Evolutionary conservation across 2,797 vertebrate species (phyloP).

Genomic region (Merluccius polli): DNA sequence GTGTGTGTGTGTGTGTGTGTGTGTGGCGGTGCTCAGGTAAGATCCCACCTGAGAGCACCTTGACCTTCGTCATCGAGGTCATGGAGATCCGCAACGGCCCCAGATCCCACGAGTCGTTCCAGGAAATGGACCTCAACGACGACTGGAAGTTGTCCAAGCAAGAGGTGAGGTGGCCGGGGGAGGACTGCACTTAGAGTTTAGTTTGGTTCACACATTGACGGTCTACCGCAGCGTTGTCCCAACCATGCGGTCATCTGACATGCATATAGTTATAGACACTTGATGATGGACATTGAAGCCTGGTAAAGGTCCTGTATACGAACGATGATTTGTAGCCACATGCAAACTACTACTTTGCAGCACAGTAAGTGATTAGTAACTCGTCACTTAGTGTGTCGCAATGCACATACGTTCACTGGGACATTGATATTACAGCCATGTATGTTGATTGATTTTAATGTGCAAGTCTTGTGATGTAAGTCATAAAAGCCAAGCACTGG

Average conservation of each 20-base stretch:
- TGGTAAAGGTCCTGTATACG: too few species aligned
- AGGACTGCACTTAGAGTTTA: neutral
- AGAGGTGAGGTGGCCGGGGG: conserved; percentile 72
- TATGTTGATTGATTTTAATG: neutral
- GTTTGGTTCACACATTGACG: too few species aligned
- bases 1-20: neutral
- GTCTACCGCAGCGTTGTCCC: too few species aligned
- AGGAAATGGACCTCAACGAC: conserved; percentile 97
- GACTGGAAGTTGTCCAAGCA: conserved; percentile 93
- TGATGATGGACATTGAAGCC: too few species aligned
- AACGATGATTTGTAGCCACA: too few species aligned
- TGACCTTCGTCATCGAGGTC: conserved; percentile 90
- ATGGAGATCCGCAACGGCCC: conserved; percentile 95
- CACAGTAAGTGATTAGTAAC: too few species aligned
- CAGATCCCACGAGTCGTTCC: conserved; percentile 94
- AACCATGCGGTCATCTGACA: too few species aligned
- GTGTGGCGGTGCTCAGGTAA: conserved; percentile 73
- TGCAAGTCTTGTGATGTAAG: neutral
- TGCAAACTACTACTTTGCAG: too few species aligned
- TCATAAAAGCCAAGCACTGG: neutral
- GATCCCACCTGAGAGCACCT: conserved; percentile 91
- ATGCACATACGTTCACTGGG: too few species aligned
- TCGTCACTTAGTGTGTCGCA: too few species aligned
- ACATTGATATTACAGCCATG: too few species aligned
- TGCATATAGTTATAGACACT: too few species aligned